Base-by-base conservation (phyloP, 2,888 invertebrate genomes). In the Hirtodrosophila histrioides region DNA sequence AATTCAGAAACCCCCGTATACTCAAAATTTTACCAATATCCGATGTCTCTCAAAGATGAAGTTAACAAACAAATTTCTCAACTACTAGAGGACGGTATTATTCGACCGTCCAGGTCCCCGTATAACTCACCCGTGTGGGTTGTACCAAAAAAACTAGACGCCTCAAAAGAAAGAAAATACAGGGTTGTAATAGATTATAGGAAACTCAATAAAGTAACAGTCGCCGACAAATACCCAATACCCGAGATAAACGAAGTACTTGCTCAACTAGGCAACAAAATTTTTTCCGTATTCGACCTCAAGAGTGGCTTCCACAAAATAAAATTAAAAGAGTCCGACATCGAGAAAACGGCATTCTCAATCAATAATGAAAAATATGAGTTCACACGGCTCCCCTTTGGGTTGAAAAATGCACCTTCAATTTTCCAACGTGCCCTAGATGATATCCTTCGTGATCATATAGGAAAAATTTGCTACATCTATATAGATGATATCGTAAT, bases 251-350 rank as follows among this genome's bases (percentile, higher is more conserved):
- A 33, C 7, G 39, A 12, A n/a, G 39, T 39, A 39, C 12, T 39
- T 1, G 12, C 39, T 3, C 39, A 39, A 17, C 5, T 39, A 39
- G 39, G 39, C n/a, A 39, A 39, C 10, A 39, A 39, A 4, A 5
- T 27, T 27, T n/a, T 5, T 27, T 27, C 27, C 27, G 6, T 27
- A 27, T 3, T 6, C 5, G 27, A 27, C 6, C n/a, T n/a, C n/a
- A n/a, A n/a, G n/a, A n/a, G n/a, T n/a, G n/a, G n/a, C n/a, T n/a
- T n/a, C n/a, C 27, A 40, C 58, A 68, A 12, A 68, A 56, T 23
- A 63, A 68, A 0, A 49, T 72, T 36, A 36, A 36, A 36, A 43
- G 63, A 48, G 4, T 67, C 72, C 27, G 67, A 37, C 31, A 36
- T 60, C 3, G 41, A 56, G 53, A 49, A 69, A 8, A 72, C 50